Evolutionary conservation across 2,888 invertebrate genomes (phyloP).

Genomic region (Carpatolechia fugitivella): DNA sequence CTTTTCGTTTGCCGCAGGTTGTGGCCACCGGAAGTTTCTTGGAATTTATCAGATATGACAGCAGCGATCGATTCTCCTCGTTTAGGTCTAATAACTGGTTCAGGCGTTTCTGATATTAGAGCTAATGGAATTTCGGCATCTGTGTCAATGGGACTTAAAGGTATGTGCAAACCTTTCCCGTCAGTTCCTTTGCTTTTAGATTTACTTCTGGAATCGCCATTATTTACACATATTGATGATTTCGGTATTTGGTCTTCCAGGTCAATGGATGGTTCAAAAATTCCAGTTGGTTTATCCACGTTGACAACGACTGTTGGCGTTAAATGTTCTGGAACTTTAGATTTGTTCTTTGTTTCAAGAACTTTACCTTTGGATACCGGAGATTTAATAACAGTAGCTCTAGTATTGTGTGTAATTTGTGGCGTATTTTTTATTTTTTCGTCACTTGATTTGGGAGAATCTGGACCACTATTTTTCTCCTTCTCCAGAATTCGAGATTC

Average conservation of each 20-base stretch:
- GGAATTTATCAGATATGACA: conserved; percentile 72
- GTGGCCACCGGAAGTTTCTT: conserved; percentile 66
- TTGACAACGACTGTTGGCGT: conserved; percentile 59
- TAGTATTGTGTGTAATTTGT: conserved; percentile 54
- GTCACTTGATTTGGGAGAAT: conserved; percentile 40
- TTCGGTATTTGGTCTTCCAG: conserved; percentile 83
- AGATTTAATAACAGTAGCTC: conserved; percentile 80
- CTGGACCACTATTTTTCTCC: conserved; percentile 51
- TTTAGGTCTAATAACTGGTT: conserved; percentile 63
- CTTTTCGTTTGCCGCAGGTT: conserved; percentile 70
- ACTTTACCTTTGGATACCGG: conserved; percentile 75
- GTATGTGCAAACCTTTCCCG: conserved; percentile 41
- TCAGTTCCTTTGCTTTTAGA: conserved; percentile 48
- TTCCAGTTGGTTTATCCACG: conserved; percentile 81
- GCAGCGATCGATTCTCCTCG: conserved; percentile 71
- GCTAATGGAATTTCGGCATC: conserved; percentile 68
- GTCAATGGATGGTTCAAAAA: conserved; percentile 84
- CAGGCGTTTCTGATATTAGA: conserved; percentile 62
- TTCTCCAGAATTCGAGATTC: conserved; percentile 72
- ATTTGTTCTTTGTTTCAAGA: conserved; percentile 63
- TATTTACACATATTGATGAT: conserved; percentile 73
- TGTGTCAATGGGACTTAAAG: conserved; percentile 57
- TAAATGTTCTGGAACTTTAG: conserved; percentile 47
- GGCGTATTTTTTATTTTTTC: conserved; percentile 64
- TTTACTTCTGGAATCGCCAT: conserved; percentile 62